Percentiles rank a stretch among this genome's conserved stretches.
These are phyloP conservation scores for Tribolium castaneum DNA, from an alignment of 1,140 invertebrate species.

Conservation along the genomic window DNA sequence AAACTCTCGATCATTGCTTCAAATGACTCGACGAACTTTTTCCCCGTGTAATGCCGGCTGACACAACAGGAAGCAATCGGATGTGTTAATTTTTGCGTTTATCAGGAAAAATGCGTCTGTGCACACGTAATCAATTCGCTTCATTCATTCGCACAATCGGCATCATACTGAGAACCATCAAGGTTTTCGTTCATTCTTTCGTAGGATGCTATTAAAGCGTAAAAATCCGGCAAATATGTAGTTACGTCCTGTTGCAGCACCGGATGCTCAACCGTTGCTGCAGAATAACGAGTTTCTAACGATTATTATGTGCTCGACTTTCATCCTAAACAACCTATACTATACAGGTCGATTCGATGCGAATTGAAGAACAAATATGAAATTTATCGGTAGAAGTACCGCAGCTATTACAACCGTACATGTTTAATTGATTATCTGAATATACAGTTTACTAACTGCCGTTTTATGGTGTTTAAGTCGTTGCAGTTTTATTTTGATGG, in stretches of 20 bases:
- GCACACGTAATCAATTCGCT: not conserved
- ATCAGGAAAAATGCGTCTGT: no score
- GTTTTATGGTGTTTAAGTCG: not conserved
- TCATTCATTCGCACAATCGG: not conserved
- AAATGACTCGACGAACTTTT: not conserved
- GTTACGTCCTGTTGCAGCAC: slow-evolving; percentile 44
- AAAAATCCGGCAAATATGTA: slow-evolving; percentile 47
- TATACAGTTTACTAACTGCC: slow-evolving; percentile 33
- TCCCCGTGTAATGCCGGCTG: not conserved
- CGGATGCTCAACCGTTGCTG: slow-evolving; percentile 43
- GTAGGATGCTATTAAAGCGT: slow-evolving; percentile 34
- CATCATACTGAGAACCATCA: not conserved
- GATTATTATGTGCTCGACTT: slow-evolving; percentile 44
- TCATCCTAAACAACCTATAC: slow-evolving; percentile 17
- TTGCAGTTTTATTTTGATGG: not conserved
- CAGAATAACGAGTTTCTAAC: slow-evolving; percentile 49
- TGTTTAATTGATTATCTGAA: slow-evolving; percentile 40
- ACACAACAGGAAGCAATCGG: not conserved
- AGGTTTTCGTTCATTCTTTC: slow-evolving; percentile 1
- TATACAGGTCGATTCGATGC: slow-evolving; percentile 1
- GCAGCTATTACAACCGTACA: slow-evolving; percentile 29
- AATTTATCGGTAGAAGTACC: slow-evolving; percentile 28
- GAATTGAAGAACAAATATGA: slow-evolving; percentile 23
- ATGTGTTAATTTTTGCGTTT: not conserved
- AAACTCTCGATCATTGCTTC: not conserved